These are phyloP conservation scores for Xylota sylvarum DNA, from an alignment of 2,888 invertebrate species.

Conservation along the genomic window DNA sequence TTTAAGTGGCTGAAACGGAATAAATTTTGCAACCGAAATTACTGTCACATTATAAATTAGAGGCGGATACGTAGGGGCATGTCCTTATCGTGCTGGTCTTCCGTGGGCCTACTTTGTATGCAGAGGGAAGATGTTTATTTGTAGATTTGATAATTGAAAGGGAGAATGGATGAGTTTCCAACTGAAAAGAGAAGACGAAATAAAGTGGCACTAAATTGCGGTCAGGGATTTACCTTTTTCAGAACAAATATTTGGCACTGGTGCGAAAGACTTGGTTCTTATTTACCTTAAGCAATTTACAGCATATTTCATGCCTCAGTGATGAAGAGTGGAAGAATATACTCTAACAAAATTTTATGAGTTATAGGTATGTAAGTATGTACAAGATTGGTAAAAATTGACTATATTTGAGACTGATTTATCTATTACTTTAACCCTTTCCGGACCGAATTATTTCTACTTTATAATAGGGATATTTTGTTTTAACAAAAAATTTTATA, in stretches of 20 bases:
- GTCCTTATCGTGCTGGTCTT: constrained; percentile 8
- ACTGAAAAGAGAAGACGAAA: constrained; percentile 3
- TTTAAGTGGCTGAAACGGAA: constrained; percentile 64
- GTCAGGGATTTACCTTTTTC: neutral
- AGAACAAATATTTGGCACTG: neutral
- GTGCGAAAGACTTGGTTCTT: constrained; percentile 8
- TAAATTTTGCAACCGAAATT: constrained; percentile 67
- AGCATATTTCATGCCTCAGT: neutral
- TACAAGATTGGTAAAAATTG: too few species aligned
- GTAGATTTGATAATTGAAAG: constrained; percentile 61
- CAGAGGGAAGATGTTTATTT: constrained; percentile 36
- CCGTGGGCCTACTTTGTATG: constrained; percentile 41
- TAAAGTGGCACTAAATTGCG: constrained; percentile 25
- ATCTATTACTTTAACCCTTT: too few species aligned
- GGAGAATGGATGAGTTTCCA: constrained; percentile 31
- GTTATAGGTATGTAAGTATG: too few species aligned
- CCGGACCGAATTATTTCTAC: too few species aligned
- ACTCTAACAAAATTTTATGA: too few species aligned
- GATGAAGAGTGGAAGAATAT: too few species aligned
- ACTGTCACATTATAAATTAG: constrained; percentile 74
- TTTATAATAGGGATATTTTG: too few species aligned
- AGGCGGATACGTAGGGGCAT: neutral
- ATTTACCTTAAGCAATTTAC: neutral
- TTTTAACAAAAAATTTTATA: too few species aligned
- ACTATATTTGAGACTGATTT: too few species aligned